phyloP scores from a whole-genome alignment of 2,888 invertebrate species.

The Callyntrura guangdongensis region DNA sequence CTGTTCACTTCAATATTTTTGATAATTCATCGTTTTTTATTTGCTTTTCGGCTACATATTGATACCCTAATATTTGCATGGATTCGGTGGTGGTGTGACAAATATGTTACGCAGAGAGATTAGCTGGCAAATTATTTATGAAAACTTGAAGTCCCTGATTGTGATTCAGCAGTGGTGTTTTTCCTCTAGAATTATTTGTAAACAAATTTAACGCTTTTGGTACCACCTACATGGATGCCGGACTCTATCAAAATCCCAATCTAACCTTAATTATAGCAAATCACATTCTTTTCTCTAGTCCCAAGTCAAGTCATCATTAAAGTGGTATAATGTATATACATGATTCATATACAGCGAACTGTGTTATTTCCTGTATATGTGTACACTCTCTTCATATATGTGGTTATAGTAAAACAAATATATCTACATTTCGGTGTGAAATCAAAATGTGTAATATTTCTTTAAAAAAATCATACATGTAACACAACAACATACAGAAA shows the following conservation, averaged over 20 bases:
- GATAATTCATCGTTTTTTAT: slow-evolving; percentile 8
- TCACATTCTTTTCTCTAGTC: slow-evolving; percentile 49
- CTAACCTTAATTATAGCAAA: slow-evolving; percentile 22
- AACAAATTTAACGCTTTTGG: not conserved
- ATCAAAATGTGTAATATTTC: slow-evolving; percentile 25
- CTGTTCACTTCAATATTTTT: slow-evolving; percentile 56
- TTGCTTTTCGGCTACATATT: not conserved
- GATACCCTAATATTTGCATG: slow-evolving; percentile 20
- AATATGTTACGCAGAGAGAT: not conserved
- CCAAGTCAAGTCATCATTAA: slow-evolving; percentile 35
- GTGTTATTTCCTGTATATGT: slow-evolving; percentile 28
- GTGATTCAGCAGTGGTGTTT: not conserved
- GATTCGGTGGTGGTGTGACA: too few species aligned
- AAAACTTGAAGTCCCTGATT: not conserved
- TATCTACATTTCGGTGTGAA: slow-evolving; percentile 13
- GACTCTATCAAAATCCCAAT: not conserved
- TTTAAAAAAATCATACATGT: slow-evolving; percentile 14
- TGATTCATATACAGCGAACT: slow-evolving; percentile 10
- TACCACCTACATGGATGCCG: slow-evolving; percentile 14
- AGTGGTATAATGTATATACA: not conserved
- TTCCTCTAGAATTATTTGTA: not conserved
- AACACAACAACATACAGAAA: slow-evolving; percentile 2
- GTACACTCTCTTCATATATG: not conserved
- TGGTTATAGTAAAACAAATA: slow-evolving; percentile 2
- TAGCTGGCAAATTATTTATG: not conserved